Evolutionary conservation across 2,888 invertebrate species (phyloP).

Genomic region (Doris montereyensis): DNA sequence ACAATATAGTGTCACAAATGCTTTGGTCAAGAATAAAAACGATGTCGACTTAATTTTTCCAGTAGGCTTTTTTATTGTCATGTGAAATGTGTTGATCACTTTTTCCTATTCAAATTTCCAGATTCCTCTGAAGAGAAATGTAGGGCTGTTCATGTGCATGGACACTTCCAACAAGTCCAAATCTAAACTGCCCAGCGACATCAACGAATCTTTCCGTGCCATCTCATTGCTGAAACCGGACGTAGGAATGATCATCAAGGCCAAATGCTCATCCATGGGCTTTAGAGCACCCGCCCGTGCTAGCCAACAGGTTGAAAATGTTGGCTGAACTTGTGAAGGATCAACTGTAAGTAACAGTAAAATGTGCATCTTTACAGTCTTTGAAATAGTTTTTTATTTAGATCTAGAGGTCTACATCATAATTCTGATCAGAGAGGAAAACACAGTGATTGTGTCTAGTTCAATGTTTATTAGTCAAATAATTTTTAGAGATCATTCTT

Average conservation of each 20-base stretch:
- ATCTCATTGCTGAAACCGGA: slow-evolving; percentile 70
- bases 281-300: slow-evolving; percentile 67
- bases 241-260: slow-evolving; percentile 64
- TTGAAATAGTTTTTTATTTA: neutral
- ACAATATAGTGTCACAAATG: slow-evolving; percentile 1
- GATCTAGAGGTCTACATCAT: no score
- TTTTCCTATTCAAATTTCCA: slow-evolving; percentile 39
- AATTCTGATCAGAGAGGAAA: no score
- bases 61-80: no score
- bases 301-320: slow-evolving; percentile 67
- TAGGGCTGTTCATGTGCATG: slow-evolving; percentile 65
- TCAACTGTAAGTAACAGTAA: slow-evolving; percentile 71
- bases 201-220: slow-evolving; percentile 66
- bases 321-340: slow-evolving; percentile 68
- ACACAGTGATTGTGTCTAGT: no score
- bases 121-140: slow-evolving; percentile 60
- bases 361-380: no score
- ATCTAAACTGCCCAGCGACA: slow-evolving; percentile 59
- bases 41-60: no score
- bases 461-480: no score
- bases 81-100: neutral
- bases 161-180: slow-evolving; percentile 52
- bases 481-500: no score
- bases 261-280: slow-evolving; percentile 69
- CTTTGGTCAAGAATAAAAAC: no score